Evolutionary conservation across 2,113 vertebrate species (phyloP), one percentile per base, ranked within the genome.

Genomic region (Aphelocoma coerulescens): DNA sequence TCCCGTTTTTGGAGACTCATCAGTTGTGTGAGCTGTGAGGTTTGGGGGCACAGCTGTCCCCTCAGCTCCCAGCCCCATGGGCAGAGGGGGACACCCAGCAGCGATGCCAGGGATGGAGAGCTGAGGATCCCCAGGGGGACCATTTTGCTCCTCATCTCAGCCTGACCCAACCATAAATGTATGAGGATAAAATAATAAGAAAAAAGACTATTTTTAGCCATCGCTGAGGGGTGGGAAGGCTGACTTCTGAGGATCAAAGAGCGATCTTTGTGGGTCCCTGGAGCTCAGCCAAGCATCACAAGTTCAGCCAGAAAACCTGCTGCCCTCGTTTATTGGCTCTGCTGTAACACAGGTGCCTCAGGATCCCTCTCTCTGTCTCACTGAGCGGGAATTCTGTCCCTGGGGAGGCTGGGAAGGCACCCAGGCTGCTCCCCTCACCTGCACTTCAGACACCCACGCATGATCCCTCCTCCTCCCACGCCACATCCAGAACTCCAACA

Each of bases 51-150:
- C 17, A 89, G 16, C 13, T 12, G 28, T 15, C 48, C 19, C 28
- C 59, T 55, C 28, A 83, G 37, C 20, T 55, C 52, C 79, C 65
- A 78, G 39, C 24, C 43, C 73, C 55, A 6, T 3, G 11, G 8
- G 30, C 39, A 88, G 59, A 55, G 7, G 18, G 15, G 24, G 43
- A 35, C 35, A n/a, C 6, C 17, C 49, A 62, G 54, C 7, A 65
- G 35, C 0, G 0, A 37, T 10, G 44, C 10, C 12, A 18, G 43
- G 35, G 23, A 52, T 1, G 3, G 82, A 54, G n/a, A 61, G 49
- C 37, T 41, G 54, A 75, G 23, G 48, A 37, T 20, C n/a, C 24
- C 32, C 44, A 6, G 30, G 9, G 23, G 15, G 20, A 43, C 11
- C 58, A 46, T 80, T 84, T 28, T 4, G 1, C 19, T 71, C 57